Percentiles rank a stretch among this genome's conserved stretches.
Evolutionary conservation across 2,888 invertebrate genomes (phyloP).

Genomic region (Hofmannophila pseudospretella): DNA sequence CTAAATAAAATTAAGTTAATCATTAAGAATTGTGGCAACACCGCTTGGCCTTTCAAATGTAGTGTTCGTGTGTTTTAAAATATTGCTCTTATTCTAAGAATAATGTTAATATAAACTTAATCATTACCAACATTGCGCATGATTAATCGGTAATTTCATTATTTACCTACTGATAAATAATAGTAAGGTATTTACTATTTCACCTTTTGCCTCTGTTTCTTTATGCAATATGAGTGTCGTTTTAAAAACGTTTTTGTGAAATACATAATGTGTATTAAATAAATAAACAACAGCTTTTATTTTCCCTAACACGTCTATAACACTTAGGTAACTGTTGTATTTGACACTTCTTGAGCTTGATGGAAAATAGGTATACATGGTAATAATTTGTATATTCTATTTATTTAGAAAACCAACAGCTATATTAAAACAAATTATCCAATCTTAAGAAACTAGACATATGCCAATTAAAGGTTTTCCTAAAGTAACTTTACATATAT

Average conservation of each 20-base stretch:
- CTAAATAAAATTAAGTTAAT: constrained; percentile 16
- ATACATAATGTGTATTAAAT: constrained; percentile 66
- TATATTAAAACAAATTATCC: too few species aligned
- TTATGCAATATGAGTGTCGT: constrained; percentile 75
- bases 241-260: constrained; percentile 74
- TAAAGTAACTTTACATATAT: too few species aligned
- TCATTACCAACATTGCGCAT: constrained; percentile 45
- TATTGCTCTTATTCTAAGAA: constrained; percentile 30
- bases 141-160: constrained; percentile 32
- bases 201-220: constrained; percentile 67
- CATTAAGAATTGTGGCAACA: constrained; percentile 64
- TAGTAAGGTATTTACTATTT: constrained; percentile 52
- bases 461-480: too few species aligned
- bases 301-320: too few species aligned
- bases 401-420: too few species aligned
- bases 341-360: too few species aligned
- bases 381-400: too few species aligned
- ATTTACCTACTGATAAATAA: constrained; percentile 32
- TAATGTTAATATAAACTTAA: constrained; percentile 25
- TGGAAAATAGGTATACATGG: too few species aligned
- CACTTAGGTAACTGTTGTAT: too few species aligned
- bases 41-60: constrained; percentile 76
- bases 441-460: too few species aligned
- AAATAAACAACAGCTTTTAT: constrained; percentile 39
- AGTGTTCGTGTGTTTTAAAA: constrained; percentile 63